Percentiles rank a stretch among this genome's conserved stretches.
Evolutionary conservation across 2,797 vertebrate genomes (phyloP).

Genomic region (Sarcophilus harrisii): DNA sequence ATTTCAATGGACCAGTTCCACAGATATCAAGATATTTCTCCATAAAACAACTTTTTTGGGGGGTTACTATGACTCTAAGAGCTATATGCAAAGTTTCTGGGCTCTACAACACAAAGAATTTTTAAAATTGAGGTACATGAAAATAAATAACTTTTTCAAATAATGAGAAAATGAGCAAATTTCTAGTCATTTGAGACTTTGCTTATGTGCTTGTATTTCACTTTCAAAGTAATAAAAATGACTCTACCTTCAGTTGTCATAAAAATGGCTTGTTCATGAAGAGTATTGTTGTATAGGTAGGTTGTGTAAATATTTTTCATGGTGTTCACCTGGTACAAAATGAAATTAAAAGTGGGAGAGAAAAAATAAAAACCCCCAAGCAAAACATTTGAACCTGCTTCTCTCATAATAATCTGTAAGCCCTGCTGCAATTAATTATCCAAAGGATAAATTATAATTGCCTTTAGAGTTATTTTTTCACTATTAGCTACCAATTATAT

Average conservation of each 20-base stretch:
- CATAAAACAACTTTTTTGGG: not conserved
- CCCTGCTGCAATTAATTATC: not conserved
- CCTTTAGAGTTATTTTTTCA: conserved; percentile 50
- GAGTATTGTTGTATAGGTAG: not conserved
- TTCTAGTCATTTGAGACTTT: conserved; percentile 23
- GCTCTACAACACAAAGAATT: not conserved
- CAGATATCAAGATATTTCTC: conserved; percentile 7
- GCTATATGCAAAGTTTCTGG: not conserved
- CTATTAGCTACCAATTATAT: conserved; percentile 33
- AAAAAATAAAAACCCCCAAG: not conserved
- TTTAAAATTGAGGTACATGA: not conserved
- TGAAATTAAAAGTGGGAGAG: not conserved
- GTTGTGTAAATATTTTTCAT: not conserved
- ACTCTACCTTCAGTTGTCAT: not conserved
- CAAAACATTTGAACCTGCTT: not conserved
- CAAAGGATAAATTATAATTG: not conserved
- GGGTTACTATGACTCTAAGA: not conserved
- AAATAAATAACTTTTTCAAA: conserved; percentile 45
- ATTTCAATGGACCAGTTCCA: conserved; percentile 15
- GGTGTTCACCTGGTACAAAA: not conserved
- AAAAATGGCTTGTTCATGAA: not conserved
- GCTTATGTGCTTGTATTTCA: not conserved
- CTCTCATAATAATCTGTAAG: not conserved
- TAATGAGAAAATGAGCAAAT: conserved; percentile 5
- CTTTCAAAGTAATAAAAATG: not conserved